Evolutionary conservation across 2,797 vertebrate species (phyloP).

Genomic region (Rhynchotus rufescens): DNA sequence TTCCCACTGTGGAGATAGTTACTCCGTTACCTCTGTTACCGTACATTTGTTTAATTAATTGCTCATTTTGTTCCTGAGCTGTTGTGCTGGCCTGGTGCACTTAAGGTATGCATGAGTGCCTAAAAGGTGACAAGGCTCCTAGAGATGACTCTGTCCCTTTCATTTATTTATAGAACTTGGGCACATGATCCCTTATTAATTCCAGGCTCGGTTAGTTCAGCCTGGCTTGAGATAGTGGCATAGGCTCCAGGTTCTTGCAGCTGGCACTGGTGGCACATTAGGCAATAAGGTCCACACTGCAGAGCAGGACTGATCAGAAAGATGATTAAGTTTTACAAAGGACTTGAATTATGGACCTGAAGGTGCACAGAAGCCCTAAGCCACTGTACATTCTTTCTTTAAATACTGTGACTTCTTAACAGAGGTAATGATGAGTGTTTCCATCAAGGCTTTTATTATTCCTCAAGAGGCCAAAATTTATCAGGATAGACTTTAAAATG

Average conservation of each 20-base stretch:
- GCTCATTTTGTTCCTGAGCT: slow-evolving; percentile 79
- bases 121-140: slow-evolving; percentile 70
- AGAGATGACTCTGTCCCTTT: slow-evolving; percentile 72
- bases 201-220: slow-evolving; percentile 60
- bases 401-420: slow-evolving; percentile 42
- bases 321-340: slow-evolving; percentile 60
- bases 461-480: slow-evolving; percentile 21
- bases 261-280: background rate
- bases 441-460: slow-evolving; percentile 59
- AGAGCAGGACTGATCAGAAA: slow-evolving; percentile 17
- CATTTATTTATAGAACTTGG: slow-evolving; percentile 78
- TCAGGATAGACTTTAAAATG: slow-evolving; percentile 49
- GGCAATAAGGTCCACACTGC: background rate
- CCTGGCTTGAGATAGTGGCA: slow-evolving; percentile 58
- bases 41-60: slow-evolving; percentile 84
- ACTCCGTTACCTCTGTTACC: slow-evolving; percentile 72
- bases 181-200: slow-evolving; percentile 79
- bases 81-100: slow-evolving; percentile 60
- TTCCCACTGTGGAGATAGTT: slow-evolving; percentile 62
- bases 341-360: slow-evolving; percentile 58
- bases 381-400: slow-evolving; percentile 25
- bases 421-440: slow-evolving; percentile 43
- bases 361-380: slow-evolving; percentile 63
- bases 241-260: slow-evolving; percentile 14
- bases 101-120: slow-evolving; percentile 70